Percentiles rank a stretch among this genome's conserved stretches.
Evolutionary conservation across 2,113 vertebrate species (phyloP).

Genomic region (Tamias sibiricus): DNA sequence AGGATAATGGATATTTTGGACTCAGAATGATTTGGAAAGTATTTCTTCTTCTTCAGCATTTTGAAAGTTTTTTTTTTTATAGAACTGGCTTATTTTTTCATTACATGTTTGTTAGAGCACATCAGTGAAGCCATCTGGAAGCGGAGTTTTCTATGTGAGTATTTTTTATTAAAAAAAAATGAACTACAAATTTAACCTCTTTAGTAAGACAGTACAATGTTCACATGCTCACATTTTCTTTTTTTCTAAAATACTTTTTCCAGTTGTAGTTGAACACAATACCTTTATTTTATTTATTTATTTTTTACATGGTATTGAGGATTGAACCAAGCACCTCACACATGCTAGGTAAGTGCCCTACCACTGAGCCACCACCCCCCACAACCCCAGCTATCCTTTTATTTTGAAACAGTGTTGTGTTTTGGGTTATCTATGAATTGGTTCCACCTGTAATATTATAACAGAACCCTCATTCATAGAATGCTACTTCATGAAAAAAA

Average conservation of each 20-base stretch:
- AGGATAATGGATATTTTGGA: not conserved
- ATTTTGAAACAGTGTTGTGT: not conserved
- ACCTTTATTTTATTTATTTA: too few species aligned
- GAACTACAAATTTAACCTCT: not conserved
- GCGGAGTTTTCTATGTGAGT: not conserved
- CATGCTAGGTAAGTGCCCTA: too few species aligned
- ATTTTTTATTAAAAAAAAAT: not conserved
- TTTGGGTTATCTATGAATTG: not conserved
- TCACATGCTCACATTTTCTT: not conserved
- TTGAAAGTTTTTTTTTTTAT: not conserved
- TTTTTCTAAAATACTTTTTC: too few species aligned
- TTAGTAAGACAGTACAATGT: not conserved
- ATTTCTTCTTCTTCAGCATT: not conserved
- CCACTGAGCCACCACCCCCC: too few species aligned
- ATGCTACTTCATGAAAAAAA: not conserved
- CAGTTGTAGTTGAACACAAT: too few species aligned
- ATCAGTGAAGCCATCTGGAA: not conserved
- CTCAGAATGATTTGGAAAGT: not conserved
- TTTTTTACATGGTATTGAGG: too few species aligned
- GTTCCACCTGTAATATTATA: not conserved
- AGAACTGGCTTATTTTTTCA: not conserved
- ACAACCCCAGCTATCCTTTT: not conserved
- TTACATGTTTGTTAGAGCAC: not conserved
- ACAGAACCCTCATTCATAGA: not conserved
- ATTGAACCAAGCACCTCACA: too few species aligned